Conservation (phyloP, 1,140 invertebrate genomes). For the Euglossa dilemma region DNA sequence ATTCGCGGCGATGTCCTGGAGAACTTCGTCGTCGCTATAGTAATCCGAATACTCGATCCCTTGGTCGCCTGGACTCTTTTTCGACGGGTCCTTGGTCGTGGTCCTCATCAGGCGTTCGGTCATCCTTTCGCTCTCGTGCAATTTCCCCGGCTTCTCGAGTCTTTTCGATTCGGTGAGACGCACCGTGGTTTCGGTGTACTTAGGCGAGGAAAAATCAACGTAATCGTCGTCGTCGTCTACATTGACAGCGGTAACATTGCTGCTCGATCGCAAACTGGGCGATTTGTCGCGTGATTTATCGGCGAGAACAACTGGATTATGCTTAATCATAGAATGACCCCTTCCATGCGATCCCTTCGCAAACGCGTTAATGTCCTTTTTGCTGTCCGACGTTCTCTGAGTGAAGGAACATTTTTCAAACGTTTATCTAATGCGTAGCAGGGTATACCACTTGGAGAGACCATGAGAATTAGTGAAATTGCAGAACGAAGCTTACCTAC, state of each 20-base stretch:
- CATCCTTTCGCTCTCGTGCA: slow-evolving; percentile 8
- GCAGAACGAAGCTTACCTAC: slow-evolving; percentile 55
- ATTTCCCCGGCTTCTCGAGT: background rate
- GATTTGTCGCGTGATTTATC: background rate
- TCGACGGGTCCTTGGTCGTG: slow-evolving; percentile 54
- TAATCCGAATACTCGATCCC: slow-evolving; percentile 63
- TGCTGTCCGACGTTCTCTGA: slow-evolving; percentile 20
- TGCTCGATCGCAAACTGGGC: background rate
- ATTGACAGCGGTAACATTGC: background rate
- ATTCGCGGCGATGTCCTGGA: slow-evolving; percentile 37
- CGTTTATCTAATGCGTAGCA: slow-evolving; percentile 30
- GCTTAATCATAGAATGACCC: background rate
- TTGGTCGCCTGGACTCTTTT: slow-evolving; percentile 37
- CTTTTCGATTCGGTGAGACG: background rate
- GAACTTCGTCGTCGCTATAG: slow-evolving; percentile 54
- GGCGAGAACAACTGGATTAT: background rate
- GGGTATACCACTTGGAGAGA: too few relatives aligned
- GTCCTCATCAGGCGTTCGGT: slow-evolving; percentile 52
- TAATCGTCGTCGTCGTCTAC: slow-evolving; percentile 28
- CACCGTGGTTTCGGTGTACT: background rate
- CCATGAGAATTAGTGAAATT: background rate
- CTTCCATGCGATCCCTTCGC: background rate
- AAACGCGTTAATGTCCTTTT: background rate
- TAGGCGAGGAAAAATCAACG: slow-evolving; percentile 9
- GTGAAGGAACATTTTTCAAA: slow-evolving; percentile 19